Conservation (phyloP, 2,797 vertebrate species). For the Thaleichthys pacificus region DNA sequence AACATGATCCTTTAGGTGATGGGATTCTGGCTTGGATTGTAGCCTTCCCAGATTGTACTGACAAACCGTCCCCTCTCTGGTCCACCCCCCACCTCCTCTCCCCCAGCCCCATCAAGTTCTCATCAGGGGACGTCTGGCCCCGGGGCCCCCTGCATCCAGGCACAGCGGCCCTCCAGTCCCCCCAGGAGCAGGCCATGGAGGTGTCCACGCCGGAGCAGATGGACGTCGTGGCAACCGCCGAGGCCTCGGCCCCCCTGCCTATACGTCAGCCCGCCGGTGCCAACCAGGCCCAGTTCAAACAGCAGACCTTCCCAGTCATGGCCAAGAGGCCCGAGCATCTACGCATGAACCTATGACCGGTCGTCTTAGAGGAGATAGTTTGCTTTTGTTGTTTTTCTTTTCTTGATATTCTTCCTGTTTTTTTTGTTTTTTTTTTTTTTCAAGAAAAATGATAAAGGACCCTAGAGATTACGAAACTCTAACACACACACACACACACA, state of each 20-base stretch:
- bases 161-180: slow-evolving; percentile 60
- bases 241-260: slow-evolving; percentile 94
- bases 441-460: slow-evolving; percentile 42
- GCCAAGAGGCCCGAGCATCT: slow-evolving; percentile 97
- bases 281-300: slow-evolving; percentile 90
- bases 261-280: slow-evolving; percentile 86
- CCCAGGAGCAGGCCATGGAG: slow-evolving; percentile 92
- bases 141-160: slow-evolving; percentile 80
- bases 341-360: slow-evolving; percentile 98
- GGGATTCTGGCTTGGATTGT: neutral
- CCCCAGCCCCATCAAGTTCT: slow-evolving; percentile 91
- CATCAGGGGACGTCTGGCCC: slow-evolving; percentile 89
- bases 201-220: slow-evolving; percentile 92
- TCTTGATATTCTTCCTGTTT: slow-evolving; percentile 58
- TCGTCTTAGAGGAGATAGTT: slow-evolving; percentile 44
- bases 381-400: slow-evolving; percentile 3
- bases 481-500: slow-evolving; percentile 51
- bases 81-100: slow-evolving; percentile 29
- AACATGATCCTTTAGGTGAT: neutral
- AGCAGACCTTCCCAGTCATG: slow-evolving; percentile 90
- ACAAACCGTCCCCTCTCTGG: neutral
- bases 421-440: slow-evolving; percentile 36
- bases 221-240: slow-evolving; percentile 88
- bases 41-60: neutral
- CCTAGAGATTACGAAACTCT: slow-evolving; percentile 62